Base-by-base conservation (phyloP, 2,113 vertebrate species). In the Melanocharis versteri region DNA sequence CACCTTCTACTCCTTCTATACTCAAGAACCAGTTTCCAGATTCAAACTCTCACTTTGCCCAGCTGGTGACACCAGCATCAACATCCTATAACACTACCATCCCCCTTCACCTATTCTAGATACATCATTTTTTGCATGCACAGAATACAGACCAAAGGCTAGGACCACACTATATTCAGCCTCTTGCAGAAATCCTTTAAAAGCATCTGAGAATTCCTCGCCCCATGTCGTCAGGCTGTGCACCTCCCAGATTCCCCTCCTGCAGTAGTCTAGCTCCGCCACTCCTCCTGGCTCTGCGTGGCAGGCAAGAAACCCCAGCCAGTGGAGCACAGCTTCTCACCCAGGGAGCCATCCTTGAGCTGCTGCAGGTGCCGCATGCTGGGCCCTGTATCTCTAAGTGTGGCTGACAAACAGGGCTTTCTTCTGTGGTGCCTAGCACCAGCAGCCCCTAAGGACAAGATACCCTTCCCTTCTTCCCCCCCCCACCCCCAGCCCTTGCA, bases 401-500 rank as follows among this genome's bases (percentile, higher is more conserved):
- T 11, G 60, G n/a, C 77, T 89, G 73, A 96, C 94, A 96, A 95
- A 85, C 56, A 80, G 62, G 64, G 93, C 88, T 96, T 96, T 95
- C 84, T 96, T 94, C 92, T 53, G 64, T 66, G 51, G 92, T 80
- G 94, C 92, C 94, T 95, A 95, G 96, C 94, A 90, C 96, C 64
- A 95, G 76, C 83, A 90, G 92, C 82, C 94, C 82, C 88, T 96
- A 93, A 94, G 88, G 79, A 94, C 15, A 4, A 96, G 95, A 96
- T 96, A 90, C 87, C 94, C 90, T 95, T 97, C 77, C 91, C 94
- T 87, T 87, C 83, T 87, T 93, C 86, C 84, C 89, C 84, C 89
- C 93, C 65, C 94, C 78, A 93, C 91, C 69, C 94, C 68, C 90
- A 95, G 66, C 61, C 57, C 64, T 85, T 30, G 30, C 58, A 42